A percentile compares a stretch with the other conserved stretches of the same genome.
These are phyloP conservation scores for Cataglyphis rosenhaueri DNA, from an alignment of 2,888 invertebrate genomes.

Conservation along the genomic window DNA sequence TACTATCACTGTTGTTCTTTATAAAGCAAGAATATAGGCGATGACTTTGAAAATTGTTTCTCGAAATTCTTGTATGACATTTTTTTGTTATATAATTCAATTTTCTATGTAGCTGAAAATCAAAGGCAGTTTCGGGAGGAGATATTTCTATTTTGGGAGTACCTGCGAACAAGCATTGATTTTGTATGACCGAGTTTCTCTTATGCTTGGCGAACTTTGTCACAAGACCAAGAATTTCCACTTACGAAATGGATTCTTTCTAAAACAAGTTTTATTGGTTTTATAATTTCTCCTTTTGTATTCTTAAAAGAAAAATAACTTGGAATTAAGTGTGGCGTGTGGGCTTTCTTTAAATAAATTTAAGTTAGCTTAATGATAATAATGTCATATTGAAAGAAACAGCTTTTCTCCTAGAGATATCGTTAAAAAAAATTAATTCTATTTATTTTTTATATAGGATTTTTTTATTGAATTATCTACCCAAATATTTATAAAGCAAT, in stretches of 20 bases:
- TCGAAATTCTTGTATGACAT: neutral
- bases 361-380: neutral
- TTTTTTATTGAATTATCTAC: neutral
- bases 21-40: neutral
- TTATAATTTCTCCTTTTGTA: conserved; percentile 1
- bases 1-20: neutral
- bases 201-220: conserved; percentile 15
- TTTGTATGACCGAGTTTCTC: conserved; percentile 33
- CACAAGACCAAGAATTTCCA: neutral
- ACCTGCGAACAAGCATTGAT: conserved; percentile 33
- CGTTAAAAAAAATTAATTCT: neutral
- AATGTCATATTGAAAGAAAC: neutral
- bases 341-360: conserved; percentile 14
- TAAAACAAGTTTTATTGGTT: conserved; percentile 39
- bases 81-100: neutral
- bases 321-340: conserved; percentile 7
- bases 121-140: neutral
- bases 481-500: neutral
- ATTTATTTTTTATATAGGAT: neutral
- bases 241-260: neutral
- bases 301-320: conserved; percentile 9
- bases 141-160: conserved; percentile 19
- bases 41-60: neutral
- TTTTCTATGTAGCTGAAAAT: conserved; percentile 12
- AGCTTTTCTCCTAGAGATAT: neutral